phyloP scores from a whole-genome alignment of 1,140 invertebrate genomes.

The Magallana angulata region DNA sequence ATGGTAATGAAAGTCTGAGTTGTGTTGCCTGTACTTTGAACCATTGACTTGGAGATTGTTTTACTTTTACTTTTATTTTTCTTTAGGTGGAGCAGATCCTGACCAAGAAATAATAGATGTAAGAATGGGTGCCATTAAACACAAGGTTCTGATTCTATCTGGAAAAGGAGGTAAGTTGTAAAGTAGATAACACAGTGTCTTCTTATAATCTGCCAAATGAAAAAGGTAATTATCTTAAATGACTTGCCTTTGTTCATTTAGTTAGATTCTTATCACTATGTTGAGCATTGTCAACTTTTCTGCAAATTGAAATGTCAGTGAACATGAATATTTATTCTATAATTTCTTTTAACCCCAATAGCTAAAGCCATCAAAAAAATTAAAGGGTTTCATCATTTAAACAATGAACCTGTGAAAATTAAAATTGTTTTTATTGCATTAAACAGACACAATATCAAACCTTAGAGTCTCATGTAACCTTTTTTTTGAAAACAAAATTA shows the following conservation, averaged over 20 bases:
- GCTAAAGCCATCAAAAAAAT: too few species aligned
- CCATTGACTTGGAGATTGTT: neutral
- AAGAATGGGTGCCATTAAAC: constrained; percentile 86
- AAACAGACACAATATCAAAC: neutral
- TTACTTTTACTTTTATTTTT: neutral
- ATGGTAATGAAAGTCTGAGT: too few species aligned
- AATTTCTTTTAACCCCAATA: too few species aligned
- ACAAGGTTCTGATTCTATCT: constrained; percentile 95
- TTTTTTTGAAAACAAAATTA: too few species aligned
- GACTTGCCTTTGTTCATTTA: neutral
- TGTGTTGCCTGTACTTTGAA: neutral
- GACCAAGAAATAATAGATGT: constrained; percentile 80
- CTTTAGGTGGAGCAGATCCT: constrained; percentile 47
- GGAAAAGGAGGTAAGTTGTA: constrained; percentile 91
- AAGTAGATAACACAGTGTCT: too few species aligned
- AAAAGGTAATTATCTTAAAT: too few species aligned
- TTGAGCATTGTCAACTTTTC: too few species aligned
- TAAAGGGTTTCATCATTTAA: too few species aligned
- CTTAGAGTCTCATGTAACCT: neutral
- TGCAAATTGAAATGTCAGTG: too few species aligned
- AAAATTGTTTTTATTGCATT: too few species aligned
- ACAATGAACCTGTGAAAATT: too few species aligned
- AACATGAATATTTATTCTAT: too few species aligned
- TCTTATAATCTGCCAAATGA: neutral
- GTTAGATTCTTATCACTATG: neutral